phyloP scores from a whole-genome alignment of 2,113 vertebrate species.

The Crypturellus undulatus region DNA sequence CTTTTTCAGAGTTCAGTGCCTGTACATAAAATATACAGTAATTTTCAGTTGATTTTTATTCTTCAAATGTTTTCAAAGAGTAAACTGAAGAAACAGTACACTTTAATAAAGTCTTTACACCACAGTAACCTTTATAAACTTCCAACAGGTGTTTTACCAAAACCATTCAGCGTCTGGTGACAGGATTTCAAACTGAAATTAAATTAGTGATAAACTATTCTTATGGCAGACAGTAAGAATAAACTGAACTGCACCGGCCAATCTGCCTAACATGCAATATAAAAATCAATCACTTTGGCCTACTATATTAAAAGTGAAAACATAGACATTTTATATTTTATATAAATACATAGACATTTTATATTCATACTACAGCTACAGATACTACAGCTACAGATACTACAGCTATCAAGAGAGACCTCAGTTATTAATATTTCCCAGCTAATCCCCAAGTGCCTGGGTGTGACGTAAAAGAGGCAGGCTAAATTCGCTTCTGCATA shows the following conservation, averaged over 20 bases:
- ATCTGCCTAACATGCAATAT: neutral
- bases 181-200: neutral
- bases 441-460: neutral
- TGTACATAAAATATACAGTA: neutral
- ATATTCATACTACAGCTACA: too few relatives aligned
- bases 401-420: neutral
- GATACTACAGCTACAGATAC: too few relatives aligned
- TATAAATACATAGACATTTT: too few relatives aligned
- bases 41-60: neutral
- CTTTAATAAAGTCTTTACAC: neutral
- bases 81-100: neutral
- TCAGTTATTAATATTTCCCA: neutral
- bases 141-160: neutral
- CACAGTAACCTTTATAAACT: neutral
- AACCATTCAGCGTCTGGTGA: neutral
- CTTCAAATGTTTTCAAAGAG: neutral
- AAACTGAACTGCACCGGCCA: neutral
- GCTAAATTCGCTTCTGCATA: neutral
- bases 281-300: neutral
- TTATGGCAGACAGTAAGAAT: neutral
- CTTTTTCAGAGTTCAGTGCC: neutral
- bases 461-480: accelerated
- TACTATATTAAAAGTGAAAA: neutral
- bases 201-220: neutral
- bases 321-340: neutral